Evolutionary conservation across 2,888 invertebrate genomes (phyloP).

Genomic region (Drosophila siamana): DNA sequence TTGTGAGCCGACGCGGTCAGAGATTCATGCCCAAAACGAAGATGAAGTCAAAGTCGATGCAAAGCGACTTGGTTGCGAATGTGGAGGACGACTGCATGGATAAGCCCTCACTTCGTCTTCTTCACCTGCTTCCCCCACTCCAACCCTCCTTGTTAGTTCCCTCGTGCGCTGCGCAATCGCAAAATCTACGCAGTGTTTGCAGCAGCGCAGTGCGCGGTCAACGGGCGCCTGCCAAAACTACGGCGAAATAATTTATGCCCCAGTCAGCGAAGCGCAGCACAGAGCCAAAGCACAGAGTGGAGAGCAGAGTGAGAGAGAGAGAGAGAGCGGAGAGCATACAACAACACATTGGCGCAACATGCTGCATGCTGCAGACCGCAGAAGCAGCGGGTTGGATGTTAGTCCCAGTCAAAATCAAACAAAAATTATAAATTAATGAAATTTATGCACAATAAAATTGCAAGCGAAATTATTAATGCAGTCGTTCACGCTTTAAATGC

Average conservation of each 20-base stretch:
- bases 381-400: constrained; percentile 72
- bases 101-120: constrained; percentile 73
- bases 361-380: constrained; percentile 45
- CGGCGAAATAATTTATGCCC: constrained; percentile 84
- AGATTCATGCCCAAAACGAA: constrained; percentile 27
- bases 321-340: background rate
- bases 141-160: too few relatives aligned
- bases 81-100: constrained; percentile 57
- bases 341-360: constrained; percentile 77
- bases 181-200: constrained; percentile 73
- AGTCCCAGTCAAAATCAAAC: constrained; percentile 82
- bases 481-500: constrained; percentile 86
- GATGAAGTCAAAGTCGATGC: constrained; percentile 10
- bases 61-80: constrained; percentile 4
- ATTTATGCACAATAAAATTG: constrained; percentile 86
- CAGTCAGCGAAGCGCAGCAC: constrained; percentile 66
- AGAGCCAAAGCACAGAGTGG: background rate
- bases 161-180: constrained; percentile 78
- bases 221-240: constrained; percentile 81
- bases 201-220: constrained; percentile 71
- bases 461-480: constrained; percentile 86
- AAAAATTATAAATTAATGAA: constrained; percentile 86
- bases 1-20: constrained; percentile 37
- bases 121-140: too few relatives aligned
- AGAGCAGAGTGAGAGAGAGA: background rate